These are phyloP conservation scores for Microctonus hyperodae DNA, from an alignment of 2,888 invertebrate species.

Conservation along the genomic window DNA sequence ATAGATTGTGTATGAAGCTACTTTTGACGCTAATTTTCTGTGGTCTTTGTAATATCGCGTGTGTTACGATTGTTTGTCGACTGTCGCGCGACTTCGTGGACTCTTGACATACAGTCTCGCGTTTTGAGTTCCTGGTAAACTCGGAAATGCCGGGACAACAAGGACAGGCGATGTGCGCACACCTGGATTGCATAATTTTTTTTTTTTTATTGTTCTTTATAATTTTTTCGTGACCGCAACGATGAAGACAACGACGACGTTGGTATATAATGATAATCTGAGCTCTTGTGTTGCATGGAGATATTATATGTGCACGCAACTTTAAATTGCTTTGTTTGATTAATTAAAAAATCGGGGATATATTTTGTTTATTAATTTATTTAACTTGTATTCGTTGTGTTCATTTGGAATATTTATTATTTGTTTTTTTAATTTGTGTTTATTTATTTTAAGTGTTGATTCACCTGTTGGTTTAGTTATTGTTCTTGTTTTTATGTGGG, in stretches of 20 bases:
- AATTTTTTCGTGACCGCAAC: background rate
- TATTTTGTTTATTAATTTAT: too few species aligned
- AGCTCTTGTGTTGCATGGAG: too few species aligned
- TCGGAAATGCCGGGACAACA: constrained; percentile 18
- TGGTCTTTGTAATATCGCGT: constrained; percentile 26
- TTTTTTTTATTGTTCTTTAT: background rate
- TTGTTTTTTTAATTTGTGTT: too few species aligned
- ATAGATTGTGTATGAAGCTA: background rate
- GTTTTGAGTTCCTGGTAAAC: constrained; percentile 21
- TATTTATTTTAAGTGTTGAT: too few species aligned
- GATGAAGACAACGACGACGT: background rate
- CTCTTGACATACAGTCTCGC: constrained; percentile 11
- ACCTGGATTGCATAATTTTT: background rate
- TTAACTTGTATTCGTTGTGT: too few species aligned
- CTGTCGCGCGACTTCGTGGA: constrained; percentile 21
- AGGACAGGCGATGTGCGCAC: background rate
- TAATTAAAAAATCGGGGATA: too few species aligned
- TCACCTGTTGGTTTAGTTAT: too few species aligned
- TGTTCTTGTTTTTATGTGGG: too few species aligned
- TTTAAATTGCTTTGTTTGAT: too few species aligned
- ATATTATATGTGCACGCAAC: too few species aligned
- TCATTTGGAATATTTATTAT: too few species aligned
- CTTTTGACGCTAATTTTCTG: constrained; percentile 25
- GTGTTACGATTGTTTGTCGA: constrained; percentile 32
- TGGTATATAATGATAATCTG: too few species aligned